Base-by-base conservation (phyloP, 2,113 vertebrate genomes). In the Paraplagusia blochii region DNA sequence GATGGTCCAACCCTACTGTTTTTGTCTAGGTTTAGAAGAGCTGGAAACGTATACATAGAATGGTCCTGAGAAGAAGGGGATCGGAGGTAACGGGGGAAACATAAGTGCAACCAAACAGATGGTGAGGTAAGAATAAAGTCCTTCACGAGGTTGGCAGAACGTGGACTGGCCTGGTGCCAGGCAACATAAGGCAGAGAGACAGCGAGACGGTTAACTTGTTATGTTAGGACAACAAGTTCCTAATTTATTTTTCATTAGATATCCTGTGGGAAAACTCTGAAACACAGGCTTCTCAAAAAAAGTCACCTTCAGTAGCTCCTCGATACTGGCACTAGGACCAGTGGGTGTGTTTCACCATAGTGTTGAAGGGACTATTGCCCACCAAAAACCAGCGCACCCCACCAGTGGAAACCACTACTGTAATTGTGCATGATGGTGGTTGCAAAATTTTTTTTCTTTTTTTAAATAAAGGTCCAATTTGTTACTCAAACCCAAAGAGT, bases 111-210 rank as follows among this genome's bases (percentile, higher is more conserved):
- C 65, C 72, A 82, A 79, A 81, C 89, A 90, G 83, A 89, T 88
- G 86, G 86, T 44, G 56, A 72, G 62, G 62, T 61, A 39, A 78
- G 76, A 88, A 88, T 85, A 80, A 85, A 78, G 80, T 70, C 57
- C 59, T 58, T 63, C 49, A 73, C 71, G 77, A 80, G 61, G 54
- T 69, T 79, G 74, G 76, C 77, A 66, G 59, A 39, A 54, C 58
- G 40, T 60, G 50, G 46, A 49, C 39, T 69, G 84, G 62, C 76
- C 11, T 33, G 34, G 16, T 0, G 63, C 74, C 82, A 83, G 58
- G 15, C 22, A 16, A 54, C 55, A 74, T 1, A 35, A 50, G 57
- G 49, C 46, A 56, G 34, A 62, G 55, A 66, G 40, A 70, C 13
- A 53, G n/a, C 49, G 68, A 35, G 67, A 81, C 6, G 63, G 2